These are phyloP conservation scores for Cariama cristata DNA, from an alignment of 2,113 vertebrate species.

Conservation along the genomic window DNA sequence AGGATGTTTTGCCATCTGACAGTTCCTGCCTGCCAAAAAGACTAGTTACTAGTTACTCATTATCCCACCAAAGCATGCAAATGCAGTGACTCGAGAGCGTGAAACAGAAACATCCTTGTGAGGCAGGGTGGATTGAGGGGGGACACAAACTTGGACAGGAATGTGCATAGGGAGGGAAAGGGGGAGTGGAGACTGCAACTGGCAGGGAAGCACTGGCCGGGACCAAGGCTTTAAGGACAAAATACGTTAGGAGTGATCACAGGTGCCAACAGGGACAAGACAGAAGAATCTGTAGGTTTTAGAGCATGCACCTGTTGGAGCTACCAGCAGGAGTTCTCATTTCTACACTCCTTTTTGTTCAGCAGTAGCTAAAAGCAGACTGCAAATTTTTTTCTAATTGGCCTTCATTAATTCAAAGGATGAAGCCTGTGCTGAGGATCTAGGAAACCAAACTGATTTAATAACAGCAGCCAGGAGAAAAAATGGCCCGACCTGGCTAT, in stretches of 20 bases:
- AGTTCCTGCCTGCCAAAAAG: background rate
- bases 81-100: background rate
- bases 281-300: background rate
- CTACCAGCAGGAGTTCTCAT: background rate
- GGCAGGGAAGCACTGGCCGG: background rate
- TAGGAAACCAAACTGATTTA: background rate
- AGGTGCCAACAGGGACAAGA: fast-evolving
- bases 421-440: background rate
- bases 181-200: background rate
- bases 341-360: background rate
- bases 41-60: background rate
- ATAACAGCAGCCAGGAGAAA: background rate
- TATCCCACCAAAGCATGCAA: background rate
- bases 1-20: background rate
- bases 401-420: background rate
- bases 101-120: background rate
- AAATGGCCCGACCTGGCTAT: background rate
- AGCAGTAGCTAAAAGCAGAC: background rate
- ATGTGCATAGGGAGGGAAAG: background rate
- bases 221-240: background rate
- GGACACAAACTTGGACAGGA: fast-evolving
- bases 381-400: background rate
- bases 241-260: background rate
- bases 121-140: fast-evolving
- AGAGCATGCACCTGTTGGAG: background rate